Base-by-base conservation (phyloP, 1,140 invertebrate species). In the Eueides isabella region DNA sequence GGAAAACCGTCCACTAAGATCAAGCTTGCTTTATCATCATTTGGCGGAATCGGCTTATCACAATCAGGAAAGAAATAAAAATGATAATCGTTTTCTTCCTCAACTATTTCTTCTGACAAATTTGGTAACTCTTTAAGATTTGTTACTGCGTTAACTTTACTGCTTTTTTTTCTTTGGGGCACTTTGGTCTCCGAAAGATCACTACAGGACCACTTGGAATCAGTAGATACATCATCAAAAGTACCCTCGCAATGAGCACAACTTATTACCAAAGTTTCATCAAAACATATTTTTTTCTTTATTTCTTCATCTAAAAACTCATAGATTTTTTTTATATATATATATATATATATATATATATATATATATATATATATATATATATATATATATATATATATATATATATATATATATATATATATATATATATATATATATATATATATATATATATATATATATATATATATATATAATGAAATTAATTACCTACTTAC, bases 31-130 rank as follows among this genome's bases (percentile, higher is more conserved):
- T 85, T 82, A 61, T 86, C 88, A 61, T 86, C 72, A 72, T 73
- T 71, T 23, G 62, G 35, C 31, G 80, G 72, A 33, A 67, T 33
- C n/a, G 84, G 76, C 71, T 91, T 90, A 62, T 71, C 77, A 62
- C 89, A 92, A 71, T 93, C 88, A 7, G 91, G 85, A 67, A 90
- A 93, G 69, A 93, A 93, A 77, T 87, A 93, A 71, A 89, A 90
- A 74, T 89, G 84, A 80, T 92, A 93, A 81, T 93, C 87, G 55
- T 90, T 68, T 26, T 88, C 89, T 67, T 90, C 87, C 44, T 88
- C 83, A 26, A 76, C 71, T 30, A 73, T 62, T 31, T 74, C 67
- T 71, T 83, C 69, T 23, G 33, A 16, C 28, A 48, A 61, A 29
- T 48, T 30, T 69, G 77, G 62, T 75, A 81, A 77, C 11, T 75